Evolutionary conservation across 2,113 vertebrate genomes (phyloP).

Genomic region (Hyperopisus bebe): DNA sequence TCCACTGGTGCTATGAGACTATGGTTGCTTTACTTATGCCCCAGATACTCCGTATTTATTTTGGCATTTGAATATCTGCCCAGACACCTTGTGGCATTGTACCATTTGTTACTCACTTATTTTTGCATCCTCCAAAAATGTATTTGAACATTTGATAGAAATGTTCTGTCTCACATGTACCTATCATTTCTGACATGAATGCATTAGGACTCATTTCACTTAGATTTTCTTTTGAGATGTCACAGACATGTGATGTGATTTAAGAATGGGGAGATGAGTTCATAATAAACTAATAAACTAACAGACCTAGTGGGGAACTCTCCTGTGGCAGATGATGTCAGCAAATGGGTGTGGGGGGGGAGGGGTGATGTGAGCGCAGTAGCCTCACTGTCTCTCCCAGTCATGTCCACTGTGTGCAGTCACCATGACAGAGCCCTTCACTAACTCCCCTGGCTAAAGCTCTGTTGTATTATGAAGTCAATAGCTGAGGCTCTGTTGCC

Average conservation of each 20-base stretch:
- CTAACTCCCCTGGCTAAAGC: background rate
- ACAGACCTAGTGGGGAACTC: background rate
- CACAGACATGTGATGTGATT: background rate
- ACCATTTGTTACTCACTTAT: background rate
- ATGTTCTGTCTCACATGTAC: background rate
- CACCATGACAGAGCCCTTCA: background rate
- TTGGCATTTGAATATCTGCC: background rate
- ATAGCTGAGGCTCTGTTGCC: background rate
- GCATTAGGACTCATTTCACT: background rate
- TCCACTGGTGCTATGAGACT: background rate
- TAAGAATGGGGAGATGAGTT: background rate
- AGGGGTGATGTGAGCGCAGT: background rate
- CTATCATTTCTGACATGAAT: background rate
- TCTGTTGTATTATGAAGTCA: background rate
- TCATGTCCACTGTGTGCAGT: background rate
- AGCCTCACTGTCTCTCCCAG: background rate
- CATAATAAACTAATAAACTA: background rate
- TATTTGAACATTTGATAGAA: background rate
- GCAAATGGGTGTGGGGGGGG: background rate
- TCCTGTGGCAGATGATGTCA: background rate
- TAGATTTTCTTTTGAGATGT: background rate
- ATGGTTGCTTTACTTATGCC: background rate
- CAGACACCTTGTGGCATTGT: background rate
- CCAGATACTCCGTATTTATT: background rate
- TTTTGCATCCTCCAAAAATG: background rate